Conservation (phyloP, 1,140 invertebrate genomes). For the Drosophila biarmipes region DNA sequence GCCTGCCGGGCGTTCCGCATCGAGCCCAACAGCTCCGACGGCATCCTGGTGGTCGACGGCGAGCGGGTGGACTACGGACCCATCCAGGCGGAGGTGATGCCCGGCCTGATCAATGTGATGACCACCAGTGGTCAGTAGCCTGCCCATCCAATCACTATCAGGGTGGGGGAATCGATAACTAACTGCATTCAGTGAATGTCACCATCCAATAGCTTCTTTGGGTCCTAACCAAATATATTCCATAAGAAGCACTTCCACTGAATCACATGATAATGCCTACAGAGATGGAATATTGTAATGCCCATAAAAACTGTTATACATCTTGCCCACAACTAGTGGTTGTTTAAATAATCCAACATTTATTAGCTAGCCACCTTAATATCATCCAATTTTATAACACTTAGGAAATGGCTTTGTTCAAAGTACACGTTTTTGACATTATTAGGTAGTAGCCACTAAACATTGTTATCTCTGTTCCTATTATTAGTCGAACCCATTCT, state of each 20-base stretch:
- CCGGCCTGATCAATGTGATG: conserved; percentile 91
- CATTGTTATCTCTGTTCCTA: not conserved
- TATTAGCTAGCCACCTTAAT: too few species aligned
- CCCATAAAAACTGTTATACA: too few species aligned
- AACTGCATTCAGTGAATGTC: conserved; percentile 15
- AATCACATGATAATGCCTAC: not conserved
- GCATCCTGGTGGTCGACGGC: conserved; percentile 95
- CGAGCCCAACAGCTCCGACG: conserved; percentile 89
- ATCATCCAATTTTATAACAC: not conserved
- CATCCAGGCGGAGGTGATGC: conserved; percentile 94
- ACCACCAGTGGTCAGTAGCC: conserved; percentile 79
- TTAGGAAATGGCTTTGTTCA: not conserved
- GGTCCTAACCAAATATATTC: not conserved
- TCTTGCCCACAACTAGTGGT: too few species aligned
- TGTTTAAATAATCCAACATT: too few species aligned
- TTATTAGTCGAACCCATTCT: conserved; percentile 4
- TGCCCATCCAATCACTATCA: not conserved
- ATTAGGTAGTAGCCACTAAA: not conserved
- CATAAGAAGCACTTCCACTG: not conserved
- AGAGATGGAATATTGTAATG: too few species aligned
- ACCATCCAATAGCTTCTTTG: not conserved
- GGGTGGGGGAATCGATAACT: not conserved
- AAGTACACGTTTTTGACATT: not conserved
- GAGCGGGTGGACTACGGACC: conserved; percentile 94
- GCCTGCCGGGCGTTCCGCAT: conserved; percentile 95